phyloP scores from a whole-genome alignment of 2,888 invertebrate species.

The Tridacna crocea region DNA sequence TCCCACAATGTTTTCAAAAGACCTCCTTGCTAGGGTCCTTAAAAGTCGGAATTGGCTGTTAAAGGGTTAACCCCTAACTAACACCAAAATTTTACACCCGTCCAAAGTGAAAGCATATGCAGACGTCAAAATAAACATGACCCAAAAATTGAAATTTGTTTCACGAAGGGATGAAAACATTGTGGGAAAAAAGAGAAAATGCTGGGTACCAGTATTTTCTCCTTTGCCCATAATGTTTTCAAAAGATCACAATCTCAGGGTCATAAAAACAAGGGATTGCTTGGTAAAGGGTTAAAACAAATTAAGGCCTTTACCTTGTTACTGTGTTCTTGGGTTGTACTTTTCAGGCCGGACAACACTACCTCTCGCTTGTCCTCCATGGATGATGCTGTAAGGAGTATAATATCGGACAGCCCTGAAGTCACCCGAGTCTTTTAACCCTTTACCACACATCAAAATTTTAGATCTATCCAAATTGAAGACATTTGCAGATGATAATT shows the following conservation, averaged over 20 bases:
- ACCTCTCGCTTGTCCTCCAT: constrained; percentile 85
- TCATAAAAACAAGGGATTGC: not conserved
- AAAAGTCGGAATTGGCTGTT: no score
- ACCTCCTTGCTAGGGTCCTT: no score
- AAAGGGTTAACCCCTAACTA: no score
- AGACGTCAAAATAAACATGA: no score
- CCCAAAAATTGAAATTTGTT: no score
- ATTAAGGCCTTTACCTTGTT: constrained; percentile 83
- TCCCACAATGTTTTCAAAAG: not conserved
- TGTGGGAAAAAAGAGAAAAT: not conserved
- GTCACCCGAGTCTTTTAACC: no score
- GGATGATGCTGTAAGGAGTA: constrained; percentile 78
- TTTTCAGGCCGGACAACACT: constrained; percentile 85
- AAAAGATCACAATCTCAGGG: not conserved
- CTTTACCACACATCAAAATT: no score
- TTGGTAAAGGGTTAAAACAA: not conserved
- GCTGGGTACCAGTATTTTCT: not conserved
- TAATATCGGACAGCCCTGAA: not conserved
- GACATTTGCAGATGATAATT: no score
- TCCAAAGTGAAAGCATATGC: no score
- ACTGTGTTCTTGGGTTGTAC: constrained; percentile 85
- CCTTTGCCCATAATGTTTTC: not conserved
- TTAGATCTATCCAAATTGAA: no score
- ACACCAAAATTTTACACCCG: no score
- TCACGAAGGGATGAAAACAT: not conserved